Evolutionary conservation across 2,888 invertebrate species (phyloP).

Genomic region (Rhagium mordax): DNA sequence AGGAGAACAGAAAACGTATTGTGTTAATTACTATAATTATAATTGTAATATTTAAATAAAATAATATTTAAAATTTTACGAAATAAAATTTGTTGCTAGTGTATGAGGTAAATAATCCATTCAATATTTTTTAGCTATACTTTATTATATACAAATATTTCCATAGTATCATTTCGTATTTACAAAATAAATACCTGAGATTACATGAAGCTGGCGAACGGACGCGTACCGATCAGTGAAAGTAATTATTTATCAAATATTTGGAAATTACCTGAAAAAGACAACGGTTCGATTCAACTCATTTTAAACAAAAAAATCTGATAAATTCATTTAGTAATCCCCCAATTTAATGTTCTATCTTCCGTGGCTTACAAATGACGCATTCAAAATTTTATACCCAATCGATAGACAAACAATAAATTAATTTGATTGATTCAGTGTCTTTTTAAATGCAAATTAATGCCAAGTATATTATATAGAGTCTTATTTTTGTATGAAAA

Average conservation of each 20-base stretch:
- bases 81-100: no score
- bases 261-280: neutral
- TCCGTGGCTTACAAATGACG: neutral
- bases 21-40: no score
- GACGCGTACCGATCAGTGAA: neutral
- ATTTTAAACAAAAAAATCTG: conserved; percentile 3
- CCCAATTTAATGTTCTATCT: neutral
- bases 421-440: conserved; percentile 3
- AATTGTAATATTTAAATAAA: no score
- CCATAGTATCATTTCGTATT: neutral
- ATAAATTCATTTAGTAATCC: neutral
- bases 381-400: conserved; percentile 1
- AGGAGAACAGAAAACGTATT: no score
- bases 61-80: no score
- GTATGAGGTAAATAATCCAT: no score
- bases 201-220: neutral
- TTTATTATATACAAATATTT: no score
- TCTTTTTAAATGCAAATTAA: conserved; percentile 3
- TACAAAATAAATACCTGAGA: neutral
- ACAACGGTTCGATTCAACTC: neutral
- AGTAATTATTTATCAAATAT: neutral
- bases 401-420: conserved; percentile 2
- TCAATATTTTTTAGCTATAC: no score
- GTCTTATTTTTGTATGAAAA: no score
- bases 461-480: no score